Percentiles rank a stretch among this genome's conserved stretches.
Evolutionary conservation across 2,888 invertebrate species (phyloP).

Genomic region (Amphipoea oculea): DNA sequence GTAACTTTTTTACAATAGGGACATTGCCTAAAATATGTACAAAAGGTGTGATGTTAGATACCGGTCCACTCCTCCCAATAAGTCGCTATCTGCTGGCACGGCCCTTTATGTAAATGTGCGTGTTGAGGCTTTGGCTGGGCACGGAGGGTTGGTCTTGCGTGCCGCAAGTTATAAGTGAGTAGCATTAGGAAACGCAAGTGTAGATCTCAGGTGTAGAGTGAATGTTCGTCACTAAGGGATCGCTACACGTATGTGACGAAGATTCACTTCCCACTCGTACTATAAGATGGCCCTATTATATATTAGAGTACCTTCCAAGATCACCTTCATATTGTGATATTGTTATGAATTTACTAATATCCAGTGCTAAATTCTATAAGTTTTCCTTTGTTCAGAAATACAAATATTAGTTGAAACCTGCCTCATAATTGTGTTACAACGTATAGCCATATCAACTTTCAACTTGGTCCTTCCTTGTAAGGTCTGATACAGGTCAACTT

Average conservation of each 20-base stretch:
- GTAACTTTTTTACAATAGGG: neutral
- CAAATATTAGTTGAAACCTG: neutral
- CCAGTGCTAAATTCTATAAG: neutral
- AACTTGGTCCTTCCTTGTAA: conserved; percentile 16
- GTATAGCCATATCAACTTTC: neutral
- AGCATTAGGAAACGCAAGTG: neutral
- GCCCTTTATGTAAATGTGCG: conserved; percentile 58
- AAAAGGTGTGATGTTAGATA: neutral
- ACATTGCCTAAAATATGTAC: neutral
- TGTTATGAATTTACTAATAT: neutral
- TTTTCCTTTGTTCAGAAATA: neutral
- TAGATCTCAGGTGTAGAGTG: neutral
- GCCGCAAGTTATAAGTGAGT: conserved; percentile 24
- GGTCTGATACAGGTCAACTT: conserved; percentile 53
- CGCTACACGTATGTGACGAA: neutral
- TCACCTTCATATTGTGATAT: neutral
- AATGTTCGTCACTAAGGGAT: neutral
- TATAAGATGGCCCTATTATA: neutral
- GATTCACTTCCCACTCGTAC: neutral
- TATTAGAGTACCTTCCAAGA: neutral
- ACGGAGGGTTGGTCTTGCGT: neutral
- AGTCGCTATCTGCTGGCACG: conserved; percentile 34
- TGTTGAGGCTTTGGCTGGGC: conserved; percentile 1
- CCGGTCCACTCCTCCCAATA: conserved; percentile 21
- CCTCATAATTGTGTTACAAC: neutral